Evolutionary conservation across 2,113 vertebrate species (phyloP).

Genomic region (Pseudorasbora parva): DNA sequence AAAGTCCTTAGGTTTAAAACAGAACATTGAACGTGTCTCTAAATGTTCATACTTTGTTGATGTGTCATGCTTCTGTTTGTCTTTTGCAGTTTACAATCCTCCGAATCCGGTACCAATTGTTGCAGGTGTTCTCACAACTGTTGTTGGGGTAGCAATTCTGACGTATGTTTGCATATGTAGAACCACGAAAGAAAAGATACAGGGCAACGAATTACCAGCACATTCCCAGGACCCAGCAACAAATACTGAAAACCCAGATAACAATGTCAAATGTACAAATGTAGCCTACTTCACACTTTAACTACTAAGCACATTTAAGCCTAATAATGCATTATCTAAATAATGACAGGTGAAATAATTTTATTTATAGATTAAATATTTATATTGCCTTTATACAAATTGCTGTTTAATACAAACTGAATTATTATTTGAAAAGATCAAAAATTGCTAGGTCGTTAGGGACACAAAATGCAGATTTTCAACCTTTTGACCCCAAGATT

Average conservation of each 20-base stretch:
- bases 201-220: not conserved
- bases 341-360: not conserved
- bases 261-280: not conserved
- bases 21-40: not conserved
- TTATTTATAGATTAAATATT: not conserved
- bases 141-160: slow-evolving; percentile 33
- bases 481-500: not conserved
- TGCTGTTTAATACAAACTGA: not conserved
- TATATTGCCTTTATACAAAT: not conserved
- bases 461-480: not conserved
- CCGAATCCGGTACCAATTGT: slow-evolving; percentile 40
- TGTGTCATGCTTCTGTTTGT: not conserved
- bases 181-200: not conserved
- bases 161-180: slow-evolving; percentile 37
- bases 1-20: not conserved
- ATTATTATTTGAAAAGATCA: not conserved
- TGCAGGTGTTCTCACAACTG: slow-evolving; percentile 44
- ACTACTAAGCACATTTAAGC: no score
- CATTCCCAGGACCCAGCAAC: not conserved
- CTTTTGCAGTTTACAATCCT: slow-evolving; percentile 49
- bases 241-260: not conserved
- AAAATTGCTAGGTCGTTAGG: not conserved
- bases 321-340: no score
- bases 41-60: not conserved
- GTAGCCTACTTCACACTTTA: no score